Conservation (phyloP, 2,797 vertebrate species). For the Microchirus variegatus region DNA sequence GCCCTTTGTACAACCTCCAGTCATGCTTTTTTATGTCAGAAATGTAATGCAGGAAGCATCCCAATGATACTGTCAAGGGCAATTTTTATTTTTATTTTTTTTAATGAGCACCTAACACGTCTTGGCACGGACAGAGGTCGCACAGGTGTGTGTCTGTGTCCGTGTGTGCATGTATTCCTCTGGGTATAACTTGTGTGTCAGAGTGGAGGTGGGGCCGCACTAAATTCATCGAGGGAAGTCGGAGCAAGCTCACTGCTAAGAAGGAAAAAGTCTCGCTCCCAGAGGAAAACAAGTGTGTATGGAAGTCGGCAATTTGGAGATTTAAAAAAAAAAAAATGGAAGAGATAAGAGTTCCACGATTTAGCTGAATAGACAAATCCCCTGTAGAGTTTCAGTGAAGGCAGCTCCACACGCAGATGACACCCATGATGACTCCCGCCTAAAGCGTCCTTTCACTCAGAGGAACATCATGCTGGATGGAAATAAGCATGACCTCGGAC, state of each 20-base stretch:
- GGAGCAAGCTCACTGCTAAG: slow-evolving; percentile 16
- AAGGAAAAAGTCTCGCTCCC: slow-evolving; percentile 61
- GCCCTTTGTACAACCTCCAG: background rate
- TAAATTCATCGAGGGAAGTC: slow-evolving; percentile 42
- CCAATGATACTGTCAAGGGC: slow-evolving; percentile 13
- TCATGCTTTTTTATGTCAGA: slow-evolving; percentile 15
- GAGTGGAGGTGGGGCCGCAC: slow-evolving; percentile 30
- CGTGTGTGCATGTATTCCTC: slow-evolving; percentile 26
- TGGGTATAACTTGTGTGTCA: slow-evolving; percentile 35
- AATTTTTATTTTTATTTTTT: slow-evolving; percentile 4
- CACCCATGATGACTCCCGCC: slow-evolving; percentile 17
- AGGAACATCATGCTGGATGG: slow-evolving; percentile 15
- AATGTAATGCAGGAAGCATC: slow-evolving; percentile 4
- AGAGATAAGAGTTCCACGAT: slow-evolving; percentile 74
- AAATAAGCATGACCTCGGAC: slow-evolving; percentile 11
- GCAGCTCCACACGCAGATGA: slow-evolving; percentile 75
- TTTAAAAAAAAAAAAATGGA: slow-evolving; percentile 63
- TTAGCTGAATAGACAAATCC: slow-evolving; percentile 72
- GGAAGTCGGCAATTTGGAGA: slow-evolving; percentile 83
- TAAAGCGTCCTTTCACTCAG: slow-evolving; percentile 6
- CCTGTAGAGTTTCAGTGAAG: slow-evolving; percentile 67
- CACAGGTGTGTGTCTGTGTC: slow-evolving; percentile 28
- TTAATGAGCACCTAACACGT: slow-evolving; percentile 30
- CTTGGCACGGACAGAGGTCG: slow-evolving; percentile 35
- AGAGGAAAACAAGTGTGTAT: slow-evolving; percentile 75